Base-by-base conservation (phyloP, 1,140 invertebrate species). In the Onthophagus taurus region DNA sequence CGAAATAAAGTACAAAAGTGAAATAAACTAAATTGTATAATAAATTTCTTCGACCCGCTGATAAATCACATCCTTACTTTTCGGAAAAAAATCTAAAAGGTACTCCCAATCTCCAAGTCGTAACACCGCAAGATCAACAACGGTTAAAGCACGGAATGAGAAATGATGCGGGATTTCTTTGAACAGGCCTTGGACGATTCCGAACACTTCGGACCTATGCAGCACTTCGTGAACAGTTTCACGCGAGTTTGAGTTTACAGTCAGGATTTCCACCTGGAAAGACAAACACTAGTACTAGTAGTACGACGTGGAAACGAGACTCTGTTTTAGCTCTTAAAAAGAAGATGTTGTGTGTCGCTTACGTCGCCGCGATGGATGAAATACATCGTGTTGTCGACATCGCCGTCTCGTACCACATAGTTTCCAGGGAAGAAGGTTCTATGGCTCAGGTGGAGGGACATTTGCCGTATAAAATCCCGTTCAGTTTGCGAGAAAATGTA, bases 361-460 rank as follows among this genome's bases (percentile, higher is more conserved):
- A 70, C 68, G 57, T 69, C 65, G 47, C 67, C 68, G 50, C 63
- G 55, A 50, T 70, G 67, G 50, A 70, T 69, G 41, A 70, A 69
- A 37, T 68, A 69, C 42, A 70, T 69, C 31, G 64, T 64, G 39
- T 67, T 64, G 42, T 70, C 65, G 1, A 62, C 61, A 44, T 69
- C 67, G 1, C 68, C 68, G 20, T 64, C 57, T 30, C 69, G 66
- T 5, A 69, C 67, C 13, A 70, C 68, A 33, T 68, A 69, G 44
- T 70, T 68, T 3, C 66, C 68, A 13, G 68, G 66, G 34, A 70
- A 70, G 51, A 66, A 70, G 2, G 69, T 66, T 18, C 61, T 62
- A 29, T 67, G 64, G 12, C 58, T 64, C 49, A 70, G 48, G 58
- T 63, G 65, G 59, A 62, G 62, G 2, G 52, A 54, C 3, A 70